Percentiles rank a stretch among this genome's conserved stretches.
Conservation (phyloP, 2,888 invertebrate species). For the Acanthoscelides obtectus region DNA sequence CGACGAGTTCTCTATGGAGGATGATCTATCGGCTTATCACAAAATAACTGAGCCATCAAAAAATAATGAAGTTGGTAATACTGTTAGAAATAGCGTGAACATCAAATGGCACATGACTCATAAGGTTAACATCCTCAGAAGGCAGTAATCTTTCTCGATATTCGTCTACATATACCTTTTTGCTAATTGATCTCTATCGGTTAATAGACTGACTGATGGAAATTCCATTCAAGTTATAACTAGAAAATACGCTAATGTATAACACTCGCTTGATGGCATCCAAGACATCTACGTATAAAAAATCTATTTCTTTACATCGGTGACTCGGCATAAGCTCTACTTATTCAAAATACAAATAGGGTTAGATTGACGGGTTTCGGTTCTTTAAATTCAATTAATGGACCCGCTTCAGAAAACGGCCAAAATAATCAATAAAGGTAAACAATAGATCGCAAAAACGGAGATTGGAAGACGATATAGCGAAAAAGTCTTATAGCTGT, state of each 20-base stretch:
- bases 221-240: neutral
- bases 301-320: neutral
- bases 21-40: no score
- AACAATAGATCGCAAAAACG: neutral
- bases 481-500: neutral
- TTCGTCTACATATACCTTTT: neutral
- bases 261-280: neutral
- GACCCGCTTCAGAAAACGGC: neutral
- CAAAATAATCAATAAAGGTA: neutral
- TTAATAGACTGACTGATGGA: neutral
- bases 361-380: neutral
- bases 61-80: no score
- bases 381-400: neutral
- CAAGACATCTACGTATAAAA: neutral
- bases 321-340: neutral
- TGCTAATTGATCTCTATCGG: neutral
- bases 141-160: neutral
- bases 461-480: neutral
- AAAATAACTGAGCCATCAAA: no score
- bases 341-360: neutral
- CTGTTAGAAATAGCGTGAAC: no score
- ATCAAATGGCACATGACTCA: neutral
- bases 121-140: neutral
- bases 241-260: neutral
- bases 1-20: no score